Evolutionary conservation across 2,888 invertebrate species (phyloP).

Genomic region (Podabrus alpinus): DNA sequence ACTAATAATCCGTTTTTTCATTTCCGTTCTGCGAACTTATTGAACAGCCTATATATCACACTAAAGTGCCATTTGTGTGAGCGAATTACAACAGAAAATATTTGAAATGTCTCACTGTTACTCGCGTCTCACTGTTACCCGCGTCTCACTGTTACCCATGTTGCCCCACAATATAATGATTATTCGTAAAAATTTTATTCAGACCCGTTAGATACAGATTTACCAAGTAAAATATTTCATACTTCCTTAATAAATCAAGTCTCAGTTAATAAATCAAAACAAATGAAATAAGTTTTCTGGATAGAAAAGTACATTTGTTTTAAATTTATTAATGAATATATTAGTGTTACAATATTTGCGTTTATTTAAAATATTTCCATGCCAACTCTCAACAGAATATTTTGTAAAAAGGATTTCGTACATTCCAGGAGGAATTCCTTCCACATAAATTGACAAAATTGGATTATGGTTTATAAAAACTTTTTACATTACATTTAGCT

Average conservation of each 20-base stretch:
- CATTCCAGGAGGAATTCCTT: too few relatives aligned
- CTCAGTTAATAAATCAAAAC: not conserved
- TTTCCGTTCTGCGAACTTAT: too few relatives aligned
- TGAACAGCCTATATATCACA: too few relatives aligned
- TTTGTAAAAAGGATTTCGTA: too few relatives aligned
- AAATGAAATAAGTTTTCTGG: not conserved
- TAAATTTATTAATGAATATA: not conserved
- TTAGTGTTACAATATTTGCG: not conserved
- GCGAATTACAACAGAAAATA: too few relatives aligned
- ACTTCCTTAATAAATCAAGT: not conserved
- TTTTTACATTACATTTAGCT: not conserved
- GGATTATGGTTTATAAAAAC: not conserved
- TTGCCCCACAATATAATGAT: not conserved
- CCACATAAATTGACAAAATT: not conserved
- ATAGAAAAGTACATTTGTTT: not conserved
- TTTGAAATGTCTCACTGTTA: too few relatives aligned
- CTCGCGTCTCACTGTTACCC: too few relatives aligned
- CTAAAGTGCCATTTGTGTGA: too few relatives aligned
- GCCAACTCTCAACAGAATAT: not conserved
- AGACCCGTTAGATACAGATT: not conserved
- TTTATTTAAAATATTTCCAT: not conserved
- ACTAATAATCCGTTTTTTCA: too few relatives aligned
- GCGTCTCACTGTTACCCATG: too few relatives aligned
- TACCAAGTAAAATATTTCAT: not conserved
- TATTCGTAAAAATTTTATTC: not conserved